A percentile compares a stretch with the other conserved stretches of the same genome.
phyloP scores from a whole-genome alignment of 2,113 vertebrate genomes.

The Anhinga anhinga region DNA sequence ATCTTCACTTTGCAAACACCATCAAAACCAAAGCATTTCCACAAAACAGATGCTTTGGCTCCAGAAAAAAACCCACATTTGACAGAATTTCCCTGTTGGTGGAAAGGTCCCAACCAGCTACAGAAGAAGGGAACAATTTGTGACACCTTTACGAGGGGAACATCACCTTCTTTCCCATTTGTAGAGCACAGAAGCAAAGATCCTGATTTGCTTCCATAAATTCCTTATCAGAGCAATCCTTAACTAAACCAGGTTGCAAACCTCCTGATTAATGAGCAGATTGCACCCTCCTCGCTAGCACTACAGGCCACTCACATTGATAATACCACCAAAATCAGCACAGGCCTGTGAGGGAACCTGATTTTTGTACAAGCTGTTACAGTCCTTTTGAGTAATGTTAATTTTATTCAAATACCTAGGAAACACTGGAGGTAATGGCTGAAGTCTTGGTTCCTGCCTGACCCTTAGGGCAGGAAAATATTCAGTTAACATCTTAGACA shows the following conservation, averaged over 20 bases:
- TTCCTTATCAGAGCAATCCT: not conserved
- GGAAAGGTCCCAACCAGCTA: not conserved
- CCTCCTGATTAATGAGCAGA: accelerated
- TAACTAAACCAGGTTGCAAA: not conserved
- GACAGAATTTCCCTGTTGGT: accelerated
- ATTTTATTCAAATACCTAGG: not conserved
- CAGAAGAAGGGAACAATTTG: not conserved
- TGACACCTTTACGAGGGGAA: not conserved
- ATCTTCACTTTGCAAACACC: not conserved
- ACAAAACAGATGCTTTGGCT: not conserved
- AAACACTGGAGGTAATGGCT: not conserved
- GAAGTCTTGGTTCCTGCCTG: not conserved
- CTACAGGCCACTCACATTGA: not conserved
- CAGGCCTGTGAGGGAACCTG: not conserved
- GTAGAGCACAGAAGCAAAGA: not conserved
- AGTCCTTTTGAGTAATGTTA: not conserved
- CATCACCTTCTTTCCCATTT: not conserved
- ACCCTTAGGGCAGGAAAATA: not conserved
- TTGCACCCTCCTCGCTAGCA: not conserved
- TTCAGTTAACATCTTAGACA: not conserved
- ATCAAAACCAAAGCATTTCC: not conserved
- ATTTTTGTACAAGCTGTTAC: not conserved
- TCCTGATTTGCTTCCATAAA: not conserved
- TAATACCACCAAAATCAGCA: not conserved
- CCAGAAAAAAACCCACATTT: not conserved